These are phyloP conservation scores for Melopsittacus undulatus DNA, from an alignment of 2,797 vertebrate species.

Conservation along the genomic window DNA sequence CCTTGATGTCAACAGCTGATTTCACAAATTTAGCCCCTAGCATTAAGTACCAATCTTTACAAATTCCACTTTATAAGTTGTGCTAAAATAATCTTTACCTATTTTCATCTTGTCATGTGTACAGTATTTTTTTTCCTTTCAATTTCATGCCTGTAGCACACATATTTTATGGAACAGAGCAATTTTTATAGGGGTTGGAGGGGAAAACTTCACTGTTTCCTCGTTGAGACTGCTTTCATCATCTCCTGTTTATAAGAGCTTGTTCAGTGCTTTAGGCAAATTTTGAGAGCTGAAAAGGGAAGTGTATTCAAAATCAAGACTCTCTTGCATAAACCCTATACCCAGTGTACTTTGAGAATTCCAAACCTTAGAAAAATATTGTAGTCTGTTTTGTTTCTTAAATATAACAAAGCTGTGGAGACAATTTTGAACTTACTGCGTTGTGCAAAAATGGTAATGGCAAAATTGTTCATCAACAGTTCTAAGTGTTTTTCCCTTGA, in stretches of 20 bases:
- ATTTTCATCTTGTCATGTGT: neutral
- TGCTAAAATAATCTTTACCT: neutral
- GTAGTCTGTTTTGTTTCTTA: conserved; percentile 10
- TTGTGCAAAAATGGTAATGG: neutral
- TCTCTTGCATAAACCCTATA: conserved; percentile 44
- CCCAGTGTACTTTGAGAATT: neutral
- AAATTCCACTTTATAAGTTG: neutral
- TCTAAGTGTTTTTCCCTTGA: neutral
- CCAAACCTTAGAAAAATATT: neutral
- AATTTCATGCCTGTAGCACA: neutral
- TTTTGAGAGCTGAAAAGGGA: neutral
- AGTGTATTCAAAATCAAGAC: conserved; percentile 4
- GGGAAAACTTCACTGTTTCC: neutral
- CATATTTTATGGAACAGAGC: neutral
- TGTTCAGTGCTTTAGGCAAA: conserved; percentile 18
- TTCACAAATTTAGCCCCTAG: neutral
- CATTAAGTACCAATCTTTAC: neutral
- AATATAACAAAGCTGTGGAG: neutral
- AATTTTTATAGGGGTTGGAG: neutral
- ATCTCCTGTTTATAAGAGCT: neutral
- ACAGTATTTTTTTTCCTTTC: neutral
- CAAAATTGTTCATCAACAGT: neutral
- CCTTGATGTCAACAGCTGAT: neutral
- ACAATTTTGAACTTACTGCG: neutral
- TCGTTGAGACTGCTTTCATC: neutral